A percentile compares a stretch with the other conserved stretches of the same genome.
phyloP scores from a whole-genome alignment of 2,797 vertebrate genomes.

The Austrolebias charrua region DNA sequence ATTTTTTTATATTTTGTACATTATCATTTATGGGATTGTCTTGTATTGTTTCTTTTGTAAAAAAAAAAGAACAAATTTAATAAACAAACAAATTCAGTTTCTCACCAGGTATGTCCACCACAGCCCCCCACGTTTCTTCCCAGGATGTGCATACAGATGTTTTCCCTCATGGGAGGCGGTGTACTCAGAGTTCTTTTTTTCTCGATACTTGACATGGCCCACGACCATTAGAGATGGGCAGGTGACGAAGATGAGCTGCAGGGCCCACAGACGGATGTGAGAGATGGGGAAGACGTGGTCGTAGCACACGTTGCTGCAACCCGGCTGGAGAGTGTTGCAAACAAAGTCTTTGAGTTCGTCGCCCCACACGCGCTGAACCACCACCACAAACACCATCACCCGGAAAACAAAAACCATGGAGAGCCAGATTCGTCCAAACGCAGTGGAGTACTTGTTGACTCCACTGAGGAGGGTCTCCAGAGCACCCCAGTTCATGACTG shows the following conservation, averaged over 20 bases:
- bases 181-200: conserved; percentile 79
- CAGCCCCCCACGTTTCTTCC: conserved; percentile 87
- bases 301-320: conserved; percentile 88
- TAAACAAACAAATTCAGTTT: neutral
- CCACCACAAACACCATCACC: conserved; percentile 90
- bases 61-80: too few relatives aligned
- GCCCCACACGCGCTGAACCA: conserved; percentile 86
- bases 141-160: conserved; percentile 77
- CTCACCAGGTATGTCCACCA: conserved; percentile 93
- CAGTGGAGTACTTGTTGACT: conserved; percentile 91
- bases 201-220: conserved; percentile 88
- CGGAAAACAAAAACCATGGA: conserved; percentile 92
- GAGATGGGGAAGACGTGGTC: conserved; percentile 92
- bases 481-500: conserved; percentile 87
- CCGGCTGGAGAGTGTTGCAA: conserved; percentile 90
- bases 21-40: too few relatives aligned
- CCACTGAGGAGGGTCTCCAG: conserved; percentile 83
- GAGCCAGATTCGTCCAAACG: conserved; percentile 90
- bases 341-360: conserved; percentile 89
- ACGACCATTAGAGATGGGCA: conserved; percentile 92
- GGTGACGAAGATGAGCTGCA: conserved; percentile 97
- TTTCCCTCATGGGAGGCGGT: conserved; percentile 27
- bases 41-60: too few relatives aligned
- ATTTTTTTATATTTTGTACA: too few relatives aligned
- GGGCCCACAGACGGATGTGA: conserved; percentile 95